Evolutionary conservation across 2,888 invertebrate genomes (phyloP).

Genomic region (Athetis lepigone): DNA sequence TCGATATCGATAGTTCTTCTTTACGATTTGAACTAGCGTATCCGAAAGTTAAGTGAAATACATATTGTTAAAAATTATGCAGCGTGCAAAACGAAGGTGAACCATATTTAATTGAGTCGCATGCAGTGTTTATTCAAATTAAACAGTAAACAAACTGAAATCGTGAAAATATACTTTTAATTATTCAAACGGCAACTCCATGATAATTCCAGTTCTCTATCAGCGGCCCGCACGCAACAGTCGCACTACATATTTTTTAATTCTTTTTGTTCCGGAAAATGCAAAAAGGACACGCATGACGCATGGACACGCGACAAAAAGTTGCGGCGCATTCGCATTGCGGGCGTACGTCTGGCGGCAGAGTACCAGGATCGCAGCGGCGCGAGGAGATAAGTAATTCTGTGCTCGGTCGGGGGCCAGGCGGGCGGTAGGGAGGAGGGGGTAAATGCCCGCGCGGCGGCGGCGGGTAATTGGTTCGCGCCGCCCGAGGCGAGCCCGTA

Average conservation of each 20-base stretch:
- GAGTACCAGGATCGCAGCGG: constrained; percentile 83
- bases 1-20: constrained; percentile 28
- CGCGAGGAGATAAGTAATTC: constrained; percentile 85
- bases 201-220: constrained; percentile 51
- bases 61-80: neutral
- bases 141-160: constrained; percentile 36
- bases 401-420: constrained; percentile 71
- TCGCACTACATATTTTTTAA: constrained; percentile 47
- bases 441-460: constrained; percentile 88
- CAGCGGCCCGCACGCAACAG: constrained; percentile 50
- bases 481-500: constrained; percentile 90
- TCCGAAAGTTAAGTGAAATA: constrained; percentile 2
- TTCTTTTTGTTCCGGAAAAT: constrained; percentile 51
- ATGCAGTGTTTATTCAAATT: constrained; percentile 25
- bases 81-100: constrained; percentile 17
- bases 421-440: constrained; percentile 74
- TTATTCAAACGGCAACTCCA: constrained; percentile 55
- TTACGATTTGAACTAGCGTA: neutral
- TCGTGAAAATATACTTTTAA: constrained; percentile 50
- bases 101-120: constrained; percentile 28
- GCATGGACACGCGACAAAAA: constrained; percentile 71
- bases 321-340: constrained; percentile 83
- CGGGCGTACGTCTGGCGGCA: constrained; percentile 86
- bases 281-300: constrained; percentile 67
- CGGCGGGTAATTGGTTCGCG: constrained; percentile 91